Conservation (phyloP, 2,797 vertebrate species). For the Hozukius guyotensis region DNA sequence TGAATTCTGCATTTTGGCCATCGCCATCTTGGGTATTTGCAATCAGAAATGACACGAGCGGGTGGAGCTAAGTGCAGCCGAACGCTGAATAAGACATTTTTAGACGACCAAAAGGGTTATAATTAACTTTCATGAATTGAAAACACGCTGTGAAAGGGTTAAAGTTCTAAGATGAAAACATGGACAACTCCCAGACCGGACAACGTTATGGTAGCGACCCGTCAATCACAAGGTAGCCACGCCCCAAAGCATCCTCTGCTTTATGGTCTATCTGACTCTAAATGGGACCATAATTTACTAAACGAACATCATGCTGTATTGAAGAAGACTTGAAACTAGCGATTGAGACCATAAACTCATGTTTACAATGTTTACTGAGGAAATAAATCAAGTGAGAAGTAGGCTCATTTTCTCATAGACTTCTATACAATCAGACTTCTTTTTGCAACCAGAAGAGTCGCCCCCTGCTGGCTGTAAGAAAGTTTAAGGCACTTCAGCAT, state of each 20-base stretch:
- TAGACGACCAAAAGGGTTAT: fast-evolving
- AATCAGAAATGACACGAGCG: not conserved
- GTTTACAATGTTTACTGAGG: too few species aligned
- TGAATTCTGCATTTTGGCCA: not conserved
- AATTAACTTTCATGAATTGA: not conserved
- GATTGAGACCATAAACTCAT: too few species aligned
- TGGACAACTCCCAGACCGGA: fast-evolving
- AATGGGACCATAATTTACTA: too few species aligned
- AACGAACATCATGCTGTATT: too few species aligned
- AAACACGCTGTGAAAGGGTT: not conserved
- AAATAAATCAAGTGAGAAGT: too few species aligned
- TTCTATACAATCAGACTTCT: not conserved
- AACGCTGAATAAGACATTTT: not conserved
- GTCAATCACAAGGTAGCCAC: too few species aligned
- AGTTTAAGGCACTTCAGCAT: not conserved
- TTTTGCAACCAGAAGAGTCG: not conserved
- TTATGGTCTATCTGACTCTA: too few species aligned
- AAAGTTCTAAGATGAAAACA: not conserved
- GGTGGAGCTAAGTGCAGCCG: too few species aligned
- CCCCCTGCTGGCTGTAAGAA: not conserved
- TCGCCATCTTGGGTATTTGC: fast-evolving
- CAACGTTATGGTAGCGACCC: fast-evolving
- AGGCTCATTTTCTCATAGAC: not conserved
- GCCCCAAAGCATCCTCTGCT: too few species aligned
- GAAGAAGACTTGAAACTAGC: too few species aligned